These are phyloP conservation scores for Recurvirostra avosetta DNA, from an alignment of 2,113 vertebrate genomes.

Conservation along the genomic window DNA sequence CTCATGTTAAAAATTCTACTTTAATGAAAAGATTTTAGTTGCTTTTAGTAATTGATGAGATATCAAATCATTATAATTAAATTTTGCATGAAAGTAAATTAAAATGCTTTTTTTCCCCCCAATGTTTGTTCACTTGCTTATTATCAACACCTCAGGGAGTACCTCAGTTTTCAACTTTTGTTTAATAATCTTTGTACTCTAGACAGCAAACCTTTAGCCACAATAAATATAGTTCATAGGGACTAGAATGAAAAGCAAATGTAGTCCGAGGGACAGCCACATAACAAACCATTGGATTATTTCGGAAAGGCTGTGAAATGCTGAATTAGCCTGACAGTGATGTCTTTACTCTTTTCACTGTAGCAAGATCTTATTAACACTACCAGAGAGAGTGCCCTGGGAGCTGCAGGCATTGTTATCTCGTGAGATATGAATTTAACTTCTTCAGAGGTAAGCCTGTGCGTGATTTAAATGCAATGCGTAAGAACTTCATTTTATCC, in stretches of 20 bases:
- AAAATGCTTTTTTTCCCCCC: not conserved
- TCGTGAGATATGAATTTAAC: conserved; percentile 82
- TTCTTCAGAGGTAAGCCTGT: conserved; percentile 72
- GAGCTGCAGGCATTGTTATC: conserved; percentile 79
- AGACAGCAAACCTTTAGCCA: not conserved
- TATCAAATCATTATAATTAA: not conserved
- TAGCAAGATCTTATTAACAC: conserved; percentile 81
- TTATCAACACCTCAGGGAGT: not conserved
- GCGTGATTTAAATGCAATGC: not conserved
- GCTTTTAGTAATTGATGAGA: not conserved
- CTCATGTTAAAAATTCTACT: not conserved
- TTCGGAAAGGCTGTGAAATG: not conserved
- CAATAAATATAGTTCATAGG: not conserved
- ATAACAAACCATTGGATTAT: not conserved
- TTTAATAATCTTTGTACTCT: not conserved
- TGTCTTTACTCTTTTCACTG: conserved; percentile 24
- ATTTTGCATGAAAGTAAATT: not conserved
- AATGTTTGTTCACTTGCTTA: not conserved
- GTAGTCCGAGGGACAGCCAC: not conserved
- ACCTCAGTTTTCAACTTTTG: not conserved
- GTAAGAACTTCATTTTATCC: not conserved
- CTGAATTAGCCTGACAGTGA: not conserved
- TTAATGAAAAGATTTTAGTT: not conserved
- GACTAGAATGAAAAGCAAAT: not conserved
- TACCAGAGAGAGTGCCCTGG: conserved; percentile 79